Conservation (phyloP, 2,113 vertebrate genomes). For the Pipra filicauda region DNA sequence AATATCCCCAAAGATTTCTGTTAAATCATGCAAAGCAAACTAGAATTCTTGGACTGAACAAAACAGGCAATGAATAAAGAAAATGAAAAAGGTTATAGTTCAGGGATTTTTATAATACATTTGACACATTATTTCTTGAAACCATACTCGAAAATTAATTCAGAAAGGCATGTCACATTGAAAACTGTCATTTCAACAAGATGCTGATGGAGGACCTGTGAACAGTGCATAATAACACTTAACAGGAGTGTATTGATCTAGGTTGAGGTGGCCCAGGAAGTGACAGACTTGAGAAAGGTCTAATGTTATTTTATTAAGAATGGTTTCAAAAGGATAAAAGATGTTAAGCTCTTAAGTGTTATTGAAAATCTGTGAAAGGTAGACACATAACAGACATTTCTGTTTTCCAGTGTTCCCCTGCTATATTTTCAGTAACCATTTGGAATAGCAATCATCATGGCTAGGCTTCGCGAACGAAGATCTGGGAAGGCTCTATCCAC, state of each 20-base stretch:
- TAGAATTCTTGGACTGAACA: neutral
- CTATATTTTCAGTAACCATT: neutral
- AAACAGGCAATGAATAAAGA: neutral
- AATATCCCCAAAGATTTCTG: neutral
- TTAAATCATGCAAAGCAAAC: neutral
- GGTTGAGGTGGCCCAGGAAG: neutral
- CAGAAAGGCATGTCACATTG: neutral
- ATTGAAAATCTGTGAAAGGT: constrained; percentile 24
- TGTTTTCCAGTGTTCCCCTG: neutral
- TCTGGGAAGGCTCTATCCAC: too few relatives aligned
- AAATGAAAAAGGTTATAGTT: neutral
- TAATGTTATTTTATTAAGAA: constrained; percentile 20
- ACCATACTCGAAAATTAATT: constrained; percentile 40
- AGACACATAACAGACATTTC: neutral
- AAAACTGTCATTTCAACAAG: constrained; percentile 34
- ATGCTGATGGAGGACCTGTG: neutral
- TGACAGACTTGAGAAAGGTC: constrained; percentile 36
- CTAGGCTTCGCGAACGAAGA: too few relatives aligned
- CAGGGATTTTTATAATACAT: neutral
- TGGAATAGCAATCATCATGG: neutral
- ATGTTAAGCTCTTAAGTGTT: neutral
- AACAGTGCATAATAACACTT: constrained; percentile 19
- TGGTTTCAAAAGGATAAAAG: constrained; percentile 30
- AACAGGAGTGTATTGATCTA: constrained; percentile 29
- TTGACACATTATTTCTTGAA: constrained; percentile 15